A percentile compares a stretch with the other conserved stretches of the same genome.
phyloP scores from a whole-genome alignment of 2,113 vertebrate species.

The Strix uralensis region DNA sequence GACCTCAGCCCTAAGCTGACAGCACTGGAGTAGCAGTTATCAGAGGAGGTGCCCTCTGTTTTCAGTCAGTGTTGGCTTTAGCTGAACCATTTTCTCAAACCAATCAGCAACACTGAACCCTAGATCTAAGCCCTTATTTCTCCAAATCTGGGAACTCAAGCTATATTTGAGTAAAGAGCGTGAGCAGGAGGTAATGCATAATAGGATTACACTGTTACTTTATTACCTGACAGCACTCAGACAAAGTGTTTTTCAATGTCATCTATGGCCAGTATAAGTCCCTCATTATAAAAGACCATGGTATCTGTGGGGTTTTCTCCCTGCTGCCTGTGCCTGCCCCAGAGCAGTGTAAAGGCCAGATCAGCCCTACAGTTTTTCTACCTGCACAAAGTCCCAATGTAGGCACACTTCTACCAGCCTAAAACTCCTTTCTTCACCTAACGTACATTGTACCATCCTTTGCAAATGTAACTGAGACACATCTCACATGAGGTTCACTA shows the following conservation, averaged over 20 bases:
- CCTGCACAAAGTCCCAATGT: not conserved
- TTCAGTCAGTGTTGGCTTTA: not conserved
- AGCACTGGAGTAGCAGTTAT: not conserved
- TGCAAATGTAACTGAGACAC: not conserved
- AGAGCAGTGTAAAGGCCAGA: not conserved
- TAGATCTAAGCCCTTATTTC: not conserved
- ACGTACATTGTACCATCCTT: not conserved
- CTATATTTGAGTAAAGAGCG: not conserved
- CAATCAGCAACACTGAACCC: not conserved
- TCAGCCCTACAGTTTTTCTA: not conserved
- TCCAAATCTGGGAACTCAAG: not conserved
- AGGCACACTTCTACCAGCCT: not conserved
- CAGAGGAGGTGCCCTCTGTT: not conserved
- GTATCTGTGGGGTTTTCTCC: not conserved
- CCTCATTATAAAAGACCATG: not conserved
- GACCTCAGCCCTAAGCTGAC: not conserved
- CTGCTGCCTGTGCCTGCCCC: not conserved
- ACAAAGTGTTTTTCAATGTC: not conserved
- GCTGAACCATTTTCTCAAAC: not conserved
- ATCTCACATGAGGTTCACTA: not conserved
- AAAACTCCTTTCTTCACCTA: not conserved
- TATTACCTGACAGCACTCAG: not conserved
- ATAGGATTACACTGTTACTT: not conserved
- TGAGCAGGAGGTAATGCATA: not conserved
- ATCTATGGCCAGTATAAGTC: not conserved